Conservation (phyloP, 2,888 invertebrate species). For the Macaria notata region DNA sequence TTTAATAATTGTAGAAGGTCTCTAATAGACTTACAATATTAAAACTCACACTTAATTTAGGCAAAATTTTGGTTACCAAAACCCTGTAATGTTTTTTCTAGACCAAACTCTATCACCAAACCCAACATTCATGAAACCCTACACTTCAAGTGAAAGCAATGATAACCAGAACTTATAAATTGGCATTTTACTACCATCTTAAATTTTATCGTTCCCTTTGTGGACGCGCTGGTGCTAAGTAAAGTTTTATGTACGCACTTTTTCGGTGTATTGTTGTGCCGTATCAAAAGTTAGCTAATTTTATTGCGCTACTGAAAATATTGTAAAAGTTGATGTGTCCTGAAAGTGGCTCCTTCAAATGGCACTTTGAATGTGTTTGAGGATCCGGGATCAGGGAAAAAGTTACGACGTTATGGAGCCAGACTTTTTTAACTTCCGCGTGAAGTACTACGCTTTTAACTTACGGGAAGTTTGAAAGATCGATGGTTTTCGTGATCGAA, state of each 20-base stretch:
- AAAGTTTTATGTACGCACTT: constrained; percentile 42
- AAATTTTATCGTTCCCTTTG: constrained; percentile 56
- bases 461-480: not conserved
- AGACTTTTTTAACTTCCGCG: constrained; percentile 5
- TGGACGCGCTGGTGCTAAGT: constrained; percentile 41
- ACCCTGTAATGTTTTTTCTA: too few species aligned
- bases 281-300: constrained; percentile 33
- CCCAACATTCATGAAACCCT: not conserved
- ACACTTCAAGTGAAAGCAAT: constrained; percentile 28
- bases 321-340: constrained; percentile 33
- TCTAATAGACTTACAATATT: too few species aligned
- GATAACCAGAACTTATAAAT: constrained; percentile 52
- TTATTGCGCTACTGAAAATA: constrained; percentile 32
- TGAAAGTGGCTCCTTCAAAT: constrained; percentile 24
- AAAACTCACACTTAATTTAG: too few species aligned
- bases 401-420: constrained; percentile 14
- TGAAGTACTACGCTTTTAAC: constrained; percentile 2
- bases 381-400: constrained; percentile 26
- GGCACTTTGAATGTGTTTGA: constrained; percentile 29
- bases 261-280: constrained; percentile 36
- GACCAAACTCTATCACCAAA: too few species aligned
- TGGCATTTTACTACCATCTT: constrained; percentile 54
- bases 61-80: too few species aligned
- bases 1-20: too few species aligned
- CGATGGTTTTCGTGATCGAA: not conserved